These are phyloP conservation scores for Nomada ruficornis DNA, from an alignment of 2,888 invertebrate genomes.

Conservation along the genomic window DNA sequence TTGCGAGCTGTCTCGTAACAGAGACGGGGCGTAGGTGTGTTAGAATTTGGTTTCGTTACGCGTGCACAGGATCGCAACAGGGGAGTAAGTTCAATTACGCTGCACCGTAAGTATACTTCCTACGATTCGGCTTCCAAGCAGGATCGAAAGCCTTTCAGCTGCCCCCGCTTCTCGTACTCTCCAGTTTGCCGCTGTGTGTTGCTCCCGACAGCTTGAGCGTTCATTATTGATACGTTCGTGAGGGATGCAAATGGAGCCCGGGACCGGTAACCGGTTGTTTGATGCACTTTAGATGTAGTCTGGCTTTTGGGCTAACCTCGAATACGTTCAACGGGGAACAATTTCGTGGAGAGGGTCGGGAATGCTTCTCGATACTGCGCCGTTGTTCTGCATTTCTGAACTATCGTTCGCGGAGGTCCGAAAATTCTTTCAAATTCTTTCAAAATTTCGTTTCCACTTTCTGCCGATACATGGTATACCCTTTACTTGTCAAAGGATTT, in stretches of 20 bases:
- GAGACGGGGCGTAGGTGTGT: slow-evolving; percentile 5
- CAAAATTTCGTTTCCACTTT: neutral
- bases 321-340: neutral
- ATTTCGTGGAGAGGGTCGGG: neutral
- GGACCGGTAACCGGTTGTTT: slow-evolving; percentile 18
- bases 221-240: slow-evolving; percentile 27
- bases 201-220: slow-evolving; percentile 7
- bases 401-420: too few relatives aligned
- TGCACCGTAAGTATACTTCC: neutral
- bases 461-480: neutral
- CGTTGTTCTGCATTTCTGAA: neutral
- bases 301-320: slow-evolving; percentile 23
- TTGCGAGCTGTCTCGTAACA: slow-evolving; percentile 36
- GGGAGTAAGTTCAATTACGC: slow-evolving; percentile 1
- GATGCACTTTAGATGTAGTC: slow-evolving; percentile 11
- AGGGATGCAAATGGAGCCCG: slow-evolving; percentile 25
- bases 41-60: slow-evolving; percentile 25
- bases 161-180: neutral
- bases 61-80: neutral
- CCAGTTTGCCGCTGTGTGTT: neutral
- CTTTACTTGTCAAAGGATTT: neutral
- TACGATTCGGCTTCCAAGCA: neutral
- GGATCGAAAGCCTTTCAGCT: slow-evolving; percentile 14
- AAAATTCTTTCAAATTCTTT: neutral
- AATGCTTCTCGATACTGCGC: neutral